A percentile compares a stretch with the other conserved stretches of the same genome.
phyloP scores from a whole-genome alignment of 2,113 vertebrate species.

The Tragulus kanchil region DNA sequence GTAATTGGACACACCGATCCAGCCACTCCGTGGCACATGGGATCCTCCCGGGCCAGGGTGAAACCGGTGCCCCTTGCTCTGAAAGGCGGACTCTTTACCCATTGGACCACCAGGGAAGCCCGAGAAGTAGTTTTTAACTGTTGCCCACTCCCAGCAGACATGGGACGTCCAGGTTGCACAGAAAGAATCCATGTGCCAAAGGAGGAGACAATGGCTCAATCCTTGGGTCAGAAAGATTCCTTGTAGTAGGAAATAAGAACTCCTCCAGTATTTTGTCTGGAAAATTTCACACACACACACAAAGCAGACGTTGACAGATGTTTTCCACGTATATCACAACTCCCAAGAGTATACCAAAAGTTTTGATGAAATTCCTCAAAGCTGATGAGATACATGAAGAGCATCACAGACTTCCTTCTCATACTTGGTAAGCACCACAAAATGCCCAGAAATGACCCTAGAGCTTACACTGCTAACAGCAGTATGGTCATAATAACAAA shows the following conservation, averaged over 20 bases:
- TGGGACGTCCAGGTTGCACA: neutral
- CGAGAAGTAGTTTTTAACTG: slow-evolving; percentile 46
- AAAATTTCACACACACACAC: neutral
- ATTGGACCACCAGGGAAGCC: too few species aligned
- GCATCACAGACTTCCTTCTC: neutral
- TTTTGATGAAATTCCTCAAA: slow-evolving; percentile 55
- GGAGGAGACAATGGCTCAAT: neutral
- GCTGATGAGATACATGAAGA: neutral
- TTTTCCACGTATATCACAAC: slow-evolving; percentile 20
- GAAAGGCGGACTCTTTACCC: too few species aligned
- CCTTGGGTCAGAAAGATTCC: neutral
- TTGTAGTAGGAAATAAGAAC: neutral
- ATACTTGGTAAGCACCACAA: neutral
- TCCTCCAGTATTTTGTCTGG: neutral
- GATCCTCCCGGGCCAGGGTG: too few species aligned
- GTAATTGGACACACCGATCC: too few species aligned
- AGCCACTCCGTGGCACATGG: too few species aligned
- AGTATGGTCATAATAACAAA: slow-evolving; percentile 48
- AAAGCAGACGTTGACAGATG: neutral
- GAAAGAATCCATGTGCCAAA: neutral
- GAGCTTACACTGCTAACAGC: neutral
- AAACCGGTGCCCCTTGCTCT: too few species aligned
- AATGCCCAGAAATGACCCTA: slow-evolving; percentile 50
- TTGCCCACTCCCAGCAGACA: neutral
- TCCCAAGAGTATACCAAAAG: neutral